Evolutionary conservation across 2,113 vertebrate species (phyloP), one percentile per base, ranked within the genome.

Genomic region (Eudyptes chrysolophus): DNA sequence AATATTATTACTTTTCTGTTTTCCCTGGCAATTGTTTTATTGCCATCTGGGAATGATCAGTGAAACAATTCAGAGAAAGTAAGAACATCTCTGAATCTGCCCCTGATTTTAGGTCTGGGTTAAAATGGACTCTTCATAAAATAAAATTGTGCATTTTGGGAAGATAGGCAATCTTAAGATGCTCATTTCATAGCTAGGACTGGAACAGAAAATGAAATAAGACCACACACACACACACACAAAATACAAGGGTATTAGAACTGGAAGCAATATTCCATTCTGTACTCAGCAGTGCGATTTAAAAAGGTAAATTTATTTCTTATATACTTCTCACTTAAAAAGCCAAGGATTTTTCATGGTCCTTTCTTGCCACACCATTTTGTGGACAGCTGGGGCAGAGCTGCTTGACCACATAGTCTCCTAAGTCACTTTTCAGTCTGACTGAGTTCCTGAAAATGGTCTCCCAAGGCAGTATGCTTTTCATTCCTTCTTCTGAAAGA

Each of bases 21-120:
- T 97, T 96, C 64, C 71, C 83, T 96, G 82, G 75, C 68, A 95
- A 94, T 96, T 93, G 93, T 94, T 91, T 94, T 62, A 92, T 77
- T 90, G 75, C 89, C 81, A 68, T 91, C 64, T 86, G 93, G 79
- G 96, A 94, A 60, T 58, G 64, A 97, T 96, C 70, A 97, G 82
- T 55, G 54, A 93, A 91, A 83, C 58, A 70, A 46, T 95, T 91
- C n/a, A 36, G 32, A 70, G 42, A 76, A 90, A 92, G 60, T 36
- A 61, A 85, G 78, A 89, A 62, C 21, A 64, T 44, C 42, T 80
- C 62, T 66, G 84, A 90, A 86, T 84, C 66, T 81, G 64, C 18
- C 78, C 74, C 78, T 36, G 71, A 60, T 82, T 94, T 77, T 51
- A 90, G 64, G 64, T 62, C 42, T 93, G 79, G n/a, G 36, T 80